Base-by-base conservation (phyloP, 2,797 vertebrate species). In the Manis javanica region DNA sequence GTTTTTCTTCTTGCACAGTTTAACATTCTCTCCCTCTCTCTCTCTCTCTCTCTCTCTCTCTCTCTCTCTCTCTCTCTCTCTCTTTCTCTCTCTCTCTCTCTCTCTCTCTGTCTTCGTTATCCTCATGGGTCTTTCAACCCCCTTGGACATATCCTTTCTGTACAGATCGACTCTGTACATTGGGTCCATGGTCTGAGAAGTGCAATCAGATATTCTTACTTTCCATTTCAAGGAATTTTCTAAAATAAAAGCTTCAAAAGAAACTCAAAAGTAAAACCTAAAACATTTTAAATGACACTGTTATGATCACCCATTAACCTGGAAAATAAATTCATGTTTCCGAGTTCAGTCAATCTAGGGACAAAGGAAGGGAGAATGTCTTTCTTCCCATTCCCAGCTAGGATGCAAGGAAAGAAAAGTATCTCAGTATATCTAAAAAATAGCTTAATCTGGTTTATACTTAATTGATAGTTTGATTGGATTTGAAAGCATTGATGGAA, bases 221-320 rank as follows among this genome's bases (percentile, higher is more conserved):
- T 91, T 91, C 19, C 15, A 82, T 63, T 96, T 79, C 42, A 92
- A 94, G 31, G 12, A n/a, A 31, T 87, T 46, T 94, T 92, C 37
- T 75, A 88, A 91, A 92, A 63, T 64, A 21, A 55, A 49, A 66
- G 37, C 12, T 74, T 92, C 10, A 79, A 82, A 91, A 59, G 3
- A 85, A 75, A 86, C 81, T 87, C 31, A 42, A 82, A 90, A 9
- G 1, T 75, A 82, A 82, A 57, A 51, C 8, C 66, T 75, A 71
- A 66, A 91, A 64, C 21, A 64, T 29, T 92, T 85, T 39, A 68
- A 89, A 57, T 46, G 68, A 26, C 11, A 34, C 2, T 26, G 11
- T 1, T 11, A 5, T 31, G 14, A 46, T 71, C 34, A 31, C 4
- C 34, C 83, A 59, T 53, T 42, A 39, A 16, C 21, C 57, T 68